phyloP scores from a whole-genome alignment of 2,888 invertebrate genomes.

The Xanthorhoe designata region DNA sequence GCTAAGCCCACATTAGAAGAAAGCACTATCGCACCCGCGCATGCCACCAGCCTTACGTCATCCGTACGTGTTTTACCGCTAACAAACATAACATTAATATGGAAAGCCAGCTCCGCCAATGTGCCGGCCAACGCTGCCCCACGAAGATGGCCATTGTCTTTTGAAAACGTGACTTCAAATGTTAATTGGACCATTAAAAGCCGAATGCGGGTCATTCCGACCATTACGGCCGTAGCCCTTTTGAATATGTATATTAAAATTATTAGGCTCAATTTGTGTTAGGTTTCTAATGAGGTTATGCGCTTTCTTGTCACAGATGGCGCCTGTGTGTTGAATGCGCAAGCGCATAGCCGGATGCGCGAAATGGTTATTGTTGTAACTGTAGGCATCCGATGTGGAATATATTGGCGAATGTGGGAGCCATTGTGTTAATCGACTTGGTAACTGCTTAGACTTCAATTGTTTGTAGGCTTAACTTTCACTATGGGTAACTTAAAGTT shows the following conservation, averaged over 20 bases:
- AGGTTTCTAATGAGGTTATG: constrained; percentile 85
- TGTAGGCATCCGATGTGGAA: constrained; percentile 71
- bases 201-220: constrained; percentile 84
- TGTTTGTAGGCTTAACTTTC: neutral
- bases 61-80: constrained; percentile 82
- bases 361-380: constrained; percentile 80
- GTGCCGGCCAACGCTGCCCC: constrained; percentile 82
- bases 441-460: neutral
- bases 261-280: constrained; percentile 83
- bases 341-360: constrained; percentile 82
- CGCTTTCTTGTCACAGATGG: constrained; percentile 84
- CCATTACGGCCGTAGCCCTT: constrained; percentile 81
- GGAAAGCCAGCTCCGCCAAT: constrained; percentile 81
- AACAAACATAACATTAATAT: constrained; percentile 85
- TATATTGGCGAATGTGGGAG: constrained; percentile 47
- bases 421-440: constrained; percentile 1
- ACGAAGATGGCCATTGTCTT: constrained; percentile 85
- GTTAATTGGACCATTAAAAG: constrained; percentile 85
- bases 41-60: constrained; percentile 78
- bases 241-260: constrained; percentile 86
- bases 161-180: constrained; percentile 84
- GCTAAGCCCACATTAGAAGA: constrained; percentile 53
- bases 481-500: neutral
- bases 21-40: constrained; percentile 63
- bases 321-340: constrained; percentile 76